Conservation (phyloP, 1,140 invertebrate genomes). For the Drosophila obscura region DNA sequence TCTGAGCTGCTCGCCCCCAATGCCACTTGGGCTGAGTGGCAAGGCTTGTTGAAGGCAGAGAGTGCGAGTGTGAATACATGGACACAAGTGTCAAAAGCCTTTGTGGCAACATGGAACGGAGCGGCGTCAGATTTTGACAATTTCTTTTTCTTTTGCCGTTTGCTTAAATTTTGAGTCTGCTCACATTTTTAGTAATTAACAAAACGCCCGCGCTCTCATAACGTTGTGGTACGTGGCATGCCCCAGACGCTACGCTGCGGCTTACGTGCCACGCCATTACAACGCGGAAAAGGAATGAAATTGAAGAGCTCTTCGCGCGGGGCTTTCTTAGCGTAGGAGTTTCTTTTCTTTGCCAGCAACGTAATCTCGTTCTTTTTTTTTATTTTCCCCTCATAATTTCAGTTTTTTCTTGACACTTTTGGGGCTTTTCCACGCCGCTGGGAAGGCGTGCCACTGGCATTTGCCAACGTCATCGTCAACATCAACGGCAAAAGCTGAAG, state of each 20-base stretch:
- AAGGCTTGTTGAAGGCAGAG: constrained; percentile 21
- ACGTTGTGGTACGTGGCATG: background rate
- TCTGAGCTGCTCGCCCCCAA: constrained; percentile 11
- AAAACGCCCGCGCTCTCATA: constrained; percentile 12
- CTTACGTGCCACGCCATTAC: constrained; percentile 34
- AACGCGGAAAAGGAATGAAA: constrained; percentile 25
- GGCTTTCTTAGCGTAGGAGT: constrained; percentile 2
- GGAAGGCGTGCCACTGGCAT: constrained; percentile 37
- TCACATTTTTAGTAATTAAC: constrained; percentile 52
- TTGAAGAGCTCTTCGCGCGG: constrained; percentile 22
- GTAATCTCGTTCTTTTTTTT: background rate
- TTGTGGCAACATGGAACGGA: constrained; percentile 51
- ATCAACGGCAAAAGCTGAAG: constrained; percentile 51
- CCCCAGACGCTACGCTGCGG: background rate
- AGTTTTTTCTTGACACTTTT: constrained; percentile 46
- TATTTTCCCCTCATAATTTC: constrained; percentile 17
- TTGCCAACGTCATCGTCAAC: constrained; percentile 72
- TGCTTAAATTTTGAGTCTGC: constrained; percentile 39
- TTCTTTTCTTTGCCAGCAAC: constrained; percentile 13
- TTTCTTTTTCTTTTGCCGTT: constrained; percentile 42
- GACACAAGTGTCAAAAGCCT: constrained; percentile 62
- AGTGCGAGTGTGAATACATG: constrained; percentile 22
- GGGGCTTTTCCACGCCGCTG: constrained; percentile 43
- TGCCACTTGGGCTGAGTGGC: constrained; percentile 43
- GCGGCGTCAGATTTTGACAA: constrained; percentile 55